A percentile compares a stretch with the other conserved stretches of the same genome.
Evolutionary conservation across 2,797 vertebrate genomes (phyloP).

Genomic region (Pachyuromys duprasi): DNA sequence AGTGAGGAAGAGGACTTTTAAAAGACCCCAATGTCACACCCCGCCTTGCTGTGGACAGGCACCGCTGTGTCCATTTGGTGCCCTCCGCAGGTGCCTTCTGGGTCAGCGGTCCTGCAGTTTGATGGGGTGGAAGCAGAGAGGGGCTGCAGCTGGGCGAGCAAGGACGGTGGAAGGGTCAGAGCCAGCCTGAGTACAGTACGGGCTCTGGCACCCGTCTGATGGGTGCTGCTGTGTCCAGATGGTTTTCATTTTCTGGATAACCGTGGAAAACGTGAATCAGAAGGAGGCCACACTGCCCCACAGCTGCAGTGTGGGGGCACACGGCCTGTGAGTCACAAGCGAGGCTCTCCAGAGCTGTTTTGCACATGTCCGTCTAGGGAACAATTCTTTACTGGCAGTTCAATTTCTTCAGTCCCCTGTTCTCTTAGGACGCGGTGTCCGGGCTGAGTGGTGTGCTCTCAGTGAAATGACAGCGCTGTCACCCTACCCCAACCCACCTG

Average conservation of each 20-base stretch:
- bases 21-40: not conserved
- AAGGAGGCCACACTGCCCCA: not conserved
- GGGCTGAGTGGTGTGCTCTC: not conserved
- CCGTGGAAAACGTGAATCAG: conserved; percentile 74
- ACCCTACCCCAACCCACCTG: too few species aligned
- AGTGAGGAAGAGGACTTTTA: not conserved
- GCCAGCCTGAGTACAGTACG: conserved; percentile 48
- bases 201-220: not conserved
- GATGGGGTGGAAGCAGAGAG: not conserved
- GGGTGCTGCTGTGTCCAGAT: not conserved
- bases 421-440: not conserved
- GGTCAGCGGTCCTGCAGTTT: not conserved
- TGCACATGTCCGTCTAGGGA: not conserved
- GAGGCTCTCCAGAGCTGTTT: not conserved
- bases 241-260: conserved; percentile 31
- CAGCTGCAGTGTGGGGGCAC: not conserved
- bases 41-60: fast-evolving
- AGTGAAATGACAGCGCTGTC: not conserved
- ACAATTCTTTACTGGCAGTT: fast-evolving
- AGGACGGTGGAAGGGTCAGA: not conserved
- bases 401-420: not conserved
- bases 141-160: not conserved
- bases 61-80: fast-evolving
- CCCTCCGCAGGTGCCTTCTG: not conserved
- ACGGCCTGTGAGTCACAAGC: not conserved